Evolutionary conservation across 2,113 vertebrate species (phyloP).

Genomic region (Columbina picui): DNA sequence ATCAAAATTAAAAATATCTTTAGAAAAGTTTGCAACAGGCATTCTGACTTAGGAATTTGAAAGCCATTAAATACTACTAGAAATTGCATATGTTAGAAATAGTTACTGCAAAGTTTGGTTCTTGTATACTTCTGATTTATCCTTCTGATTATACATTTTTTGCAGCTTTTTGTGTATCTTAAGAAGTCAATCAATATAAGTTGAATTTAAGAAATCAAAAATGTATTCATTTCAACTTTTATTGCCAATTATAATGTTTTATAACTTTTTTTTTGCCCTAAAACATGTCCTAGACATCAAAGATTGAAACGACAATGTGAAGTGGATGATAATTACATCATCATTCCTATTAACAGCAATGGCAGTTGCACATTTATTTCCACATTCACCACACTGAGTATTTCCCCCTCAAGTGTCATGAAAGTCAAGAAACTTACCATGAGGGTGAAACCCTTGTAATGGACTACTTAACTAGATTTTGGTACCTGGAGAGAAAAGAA

Average conservation of each 20-base stretch:
- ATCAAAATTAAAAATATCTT: background rate
- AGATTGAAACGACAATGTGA: background rate
- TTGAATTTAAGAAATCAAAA: background rate
- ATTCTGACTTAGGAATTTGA: background rate
- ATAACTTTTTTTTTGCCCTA: background rate
- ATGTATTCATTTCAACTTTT: background rate
- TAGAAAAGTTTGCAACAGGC: background rate
- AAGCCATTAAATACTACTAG: background rate
- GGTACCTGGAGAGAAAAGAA: conserved; percentile 53
- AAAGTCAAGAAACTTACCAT: conserved; percentile 39
- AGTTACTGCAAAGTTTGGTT: background rate
- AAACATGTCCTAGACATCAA: conserved; percentile 6
- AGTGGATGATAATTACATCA: background rate
- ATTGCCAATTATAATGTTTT: background rate
- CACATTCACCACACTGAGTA: conserved; percentile 28
- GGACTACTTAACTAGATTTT: conserved; percentile 56
- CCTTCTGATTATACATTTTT: background rate
- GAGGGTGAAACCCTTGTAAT: conserved; percentile 37
- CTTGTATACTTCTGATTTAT: background rate
- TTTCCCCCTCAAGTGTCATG: conserved; percentile 28
- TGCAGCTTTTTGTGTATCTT: background rate
- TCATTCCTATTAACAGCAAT: conserved; percentile 15
- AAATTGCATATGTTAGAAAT: background rate
- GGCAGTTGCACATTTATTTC: conserved; percentile 30
- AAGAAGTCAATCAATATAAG: background rate